These are phyloP conservation scores for Saguinus midas DNA, from an alignment of 2,113 vertebrate species.

Conservation along the genomic window DNA sequence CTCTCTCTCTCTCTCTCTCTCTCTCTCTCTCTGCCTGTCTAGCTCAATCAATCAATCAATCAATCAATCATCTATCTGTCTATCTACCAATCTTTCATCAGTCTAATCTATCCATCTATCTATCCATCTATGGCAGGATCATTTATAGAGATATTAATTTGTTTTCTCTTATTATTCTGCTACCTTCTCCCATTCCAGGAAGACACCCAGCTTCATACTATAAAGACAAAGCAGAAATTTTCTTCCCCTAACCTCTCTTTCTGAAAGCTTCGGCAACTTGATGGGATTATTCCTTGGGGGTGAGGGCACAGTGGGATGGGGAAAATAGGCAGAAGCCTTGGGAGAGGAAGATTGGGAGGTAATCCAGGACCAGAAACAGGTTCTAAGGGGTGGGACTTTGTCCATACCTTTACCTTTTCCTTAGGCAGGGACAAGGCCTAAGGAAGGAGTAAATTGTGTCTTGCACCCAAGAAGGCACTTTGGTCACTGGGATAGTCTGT, in stretches of 20 bases:
- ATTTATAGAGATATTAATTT: constrained; percentile 5
- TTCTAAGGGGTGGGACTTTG: background rate
- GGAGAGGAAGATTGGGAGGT: background rate
- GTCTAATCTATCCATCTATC: background rate
- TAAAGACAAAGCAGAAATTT: background rate
- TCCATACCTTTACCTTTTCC: background rate
- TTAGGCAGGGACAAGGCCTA: background rate
- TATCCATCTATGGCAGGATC: background rate
- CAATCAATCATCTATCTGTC: too few relatives aligned
- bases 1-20: background rate
- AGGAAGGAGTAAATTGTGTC: background rate
- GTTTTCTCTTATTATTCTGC: background rate
- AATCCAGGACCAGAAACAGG: background rate
- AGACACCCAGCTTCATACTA: background rate
- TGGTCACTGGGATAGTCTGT: background rate
- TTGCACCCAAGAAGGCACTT: background rate
- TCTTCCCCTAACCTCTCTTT: background rate
- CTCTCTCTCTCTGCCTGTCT: too few relatives aligned
- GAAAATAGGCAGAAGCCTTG: background rate
- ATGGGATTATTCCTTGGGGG: background rate
- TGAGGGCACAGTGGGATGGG: background rate
- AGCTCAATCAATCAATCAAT: too few relatives aligned
- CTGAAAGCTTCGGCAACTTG: background rate
- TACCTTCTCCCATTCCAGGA: background rate
- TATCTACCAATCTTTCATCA: background rate